These are phyloP conservation scores for Calypte anna DNA, from an alignment of 2,113 vertebrate genomes.

Conservation along the genomic window DNA sequence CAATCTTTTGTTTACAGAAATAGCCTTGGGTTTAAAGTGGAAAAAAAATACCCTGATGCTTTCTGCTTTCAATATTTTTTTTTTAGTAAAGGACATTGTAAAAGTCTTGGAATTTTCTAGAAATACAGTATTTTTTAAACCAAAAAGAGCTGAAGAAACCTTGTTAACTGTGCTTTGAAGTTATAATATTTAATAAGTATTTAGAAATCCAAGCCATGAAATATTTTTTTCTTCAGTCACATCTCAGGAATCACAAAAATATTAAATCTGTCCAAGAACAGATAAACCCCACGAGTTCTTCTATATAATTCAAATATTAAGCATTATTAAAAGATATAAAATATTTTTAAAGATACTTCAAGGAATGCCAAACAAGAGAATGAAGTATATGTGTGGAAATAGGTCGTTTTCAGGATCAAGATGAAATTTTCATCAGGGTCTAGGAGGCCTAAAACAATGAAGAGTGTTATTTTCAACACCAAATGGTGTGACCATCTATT, in stretches of 20 bases:
- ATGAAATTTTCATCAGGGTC: neutral
- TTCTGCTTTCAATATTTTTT: neutral
- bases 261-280: neutral
- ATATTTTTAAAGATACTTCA: neutral
- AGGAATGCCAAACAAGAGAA: neutral
- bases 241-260: neutral
- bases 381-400: neutral
- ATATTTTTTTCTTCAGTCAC: neutral
- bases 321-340: rapidly evolving
- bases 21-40: neutral
- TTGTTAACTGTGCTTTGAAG: neutral
- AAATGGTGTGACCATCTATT: neutral
- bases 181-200: neutral
- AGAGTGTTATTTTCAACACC: neutral
- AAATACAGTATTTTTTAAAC: neutral
- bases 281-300: neutral
- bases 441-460: neutral
- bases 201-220: neutral
- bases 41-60: neutral
- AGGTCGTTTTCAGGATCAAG: neutral
- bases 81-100: neutral
- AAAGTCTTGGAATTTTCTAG: neutral
- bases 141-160: rapidly evolving
- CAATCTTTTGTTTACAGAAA: slow-evolving; percentile 23
- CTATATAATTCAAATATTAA: neutral